Conservation (phyloP, 2,797 vertebrate species). For the Anabacerthia variegaticeps region DNA sequence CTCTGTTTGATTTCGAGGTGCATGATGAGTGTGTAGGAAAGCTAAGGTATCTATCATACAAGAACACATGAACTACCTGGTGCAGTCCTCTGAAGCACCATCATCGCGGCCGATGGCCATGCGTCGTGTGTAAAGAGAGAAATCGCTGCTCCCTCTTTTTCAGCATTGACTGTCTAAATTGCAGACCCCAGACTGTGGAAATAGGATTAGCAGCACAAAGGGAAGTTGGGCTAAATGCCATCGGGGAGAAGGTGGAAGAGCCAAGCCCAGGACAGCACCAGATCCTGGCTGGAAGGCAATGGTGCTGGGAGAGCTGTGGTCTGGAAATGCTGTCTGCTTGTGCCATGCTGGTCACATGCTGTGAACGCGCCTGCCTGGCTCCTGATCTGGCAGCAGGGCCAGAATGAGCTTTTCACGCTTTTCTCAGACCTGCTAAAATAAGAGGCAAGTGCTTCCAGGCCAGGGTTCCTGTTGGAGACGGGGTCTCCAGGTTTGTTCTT, state of each 20-base stretch:
- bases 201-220: background rate
- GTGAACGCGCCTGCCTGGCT: background rate
- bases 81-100: background rate
- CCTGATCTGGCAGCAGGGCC: background rate
- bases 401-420: fast-evolving
- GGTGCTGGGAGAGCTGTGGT: fast-evolving
- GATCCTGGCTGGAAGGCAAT: fast-evolving
- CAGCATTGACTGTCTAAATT: background rate
- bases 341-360: fast-evolving
- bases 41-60: background rate
- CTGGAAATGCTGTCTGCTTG: background rate
- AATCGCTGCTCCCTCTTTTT: background rate
- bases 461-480: background rate
- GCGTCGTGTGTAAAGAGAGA: background rate
- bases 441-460: background rate
- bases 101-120: background rate
- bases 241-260: background rate
- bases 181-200: background rate
- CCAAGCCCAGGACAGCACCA: background rate
- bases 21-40: background rate
- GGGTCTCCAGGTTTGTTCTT: background rate
- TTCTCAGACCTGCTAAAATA: background rate
- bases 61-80: background rate
- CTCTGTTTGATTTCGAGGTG: background rate
- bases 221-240: background rate